These are phyloP conservation scores for Heterochromis multidens DNA, from an alignment of 2,113 vertebrate genomes.

Conservation along the genomic window DNA sequence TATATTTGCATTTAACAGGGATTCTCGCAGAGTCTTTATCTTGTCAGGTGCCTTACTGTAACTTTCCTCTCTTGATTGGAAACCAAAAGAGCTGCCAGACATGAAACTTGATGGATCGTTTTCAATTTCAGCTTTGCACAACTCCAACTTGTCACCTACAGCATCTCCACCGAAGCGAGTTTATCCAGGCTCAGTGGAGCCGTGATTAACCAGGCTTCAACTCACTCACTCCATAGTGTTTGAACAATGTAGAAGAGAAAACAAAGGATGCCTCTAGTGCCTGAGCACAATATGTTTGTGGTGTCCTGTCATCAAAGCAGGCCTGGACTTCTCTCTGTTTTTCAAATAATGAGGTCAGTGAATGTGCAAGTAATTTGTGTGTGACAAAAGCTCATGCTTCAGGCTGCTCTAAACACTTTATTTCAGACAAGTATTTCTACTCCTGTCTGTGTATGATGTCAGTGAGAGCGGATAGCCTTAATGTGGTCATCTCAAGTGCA, in stretches of 20 bases:
- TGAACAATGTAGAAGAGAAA: not conserved
- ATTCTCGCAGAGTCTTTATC: not conserved
- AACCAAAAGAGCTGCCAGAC: slow-evolving; percentile 16
- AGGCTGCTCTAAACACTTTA: not conserved
- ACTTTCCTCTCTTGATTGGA: slow-evolving; percentile 25
- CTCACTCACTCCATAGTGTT: not conserved
- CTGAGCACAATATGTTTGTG: not conserved
- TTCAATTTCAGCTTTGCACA: not conserved
- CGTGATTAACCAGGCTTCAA: not conserved
- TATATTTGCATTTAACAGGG: not conserved
- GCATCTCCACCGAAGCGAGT: not conserved
- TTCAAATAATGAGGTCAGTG: not conserved
- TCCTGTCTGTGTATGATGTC: not conserved
- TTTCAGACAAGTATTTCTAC: not conserved
- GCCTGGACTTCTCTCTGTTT: not conserved
- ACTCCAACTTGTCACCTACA: slow-evolving; percentile 5
- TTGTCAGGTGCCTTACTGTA: slow-evolving; percentile 9
- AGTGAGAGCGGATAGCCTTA: not conserved
- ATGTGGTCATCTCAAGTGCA: not conserved
- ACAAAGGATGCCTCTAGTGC: not conserved
- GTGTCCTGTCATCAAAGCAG: not conserved
- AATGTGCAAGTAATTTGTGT: not conserved
- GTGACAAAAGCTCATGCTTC: not conserved
- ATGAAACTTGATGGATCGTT: not conserved
- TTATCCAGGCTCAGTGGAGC: not conserved